Conservation (phyloP, 2,113 vertebrate species). For the Delphinapterus leucas region DNA sequence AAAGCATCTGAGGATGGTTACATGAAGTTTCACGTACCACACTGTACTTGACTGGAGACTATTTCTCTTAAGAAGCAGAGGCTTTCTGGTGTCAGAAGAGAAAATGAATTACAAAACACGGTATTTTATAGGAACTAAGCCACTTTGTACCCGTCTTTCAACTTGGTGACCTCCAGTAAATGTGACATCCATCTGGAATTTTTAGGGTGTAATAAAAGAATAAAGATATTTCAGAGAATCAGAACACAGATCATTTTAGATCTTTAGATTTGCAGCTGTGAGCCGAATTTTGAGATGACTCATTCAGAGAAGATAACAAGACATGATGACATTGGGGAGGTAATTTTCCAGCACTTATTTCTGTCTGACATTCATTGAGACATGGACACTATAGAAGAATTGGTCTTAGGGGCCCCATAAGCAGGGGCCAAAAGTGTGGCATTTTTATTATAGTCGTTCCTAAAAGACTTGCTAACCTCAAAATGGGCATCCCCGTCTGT, state of each 20-base stretch:
- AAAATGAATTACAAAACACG: not conserved
- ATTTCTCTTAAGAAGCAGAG: not conserved
- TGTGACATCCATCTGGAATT: not conserved
- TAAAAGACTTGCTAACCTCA: not conserved
- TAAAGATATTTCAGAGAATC: not conserved
- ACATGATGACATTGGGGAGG: conserved; percentile 29
- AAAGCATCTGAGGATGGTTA: not conserved
- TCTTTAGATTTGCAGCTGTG: not conserved
- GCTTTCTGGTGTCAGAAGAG: not conserved
- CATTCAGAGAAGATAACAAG: not conserved
- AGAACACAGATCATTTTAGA: not conserved
- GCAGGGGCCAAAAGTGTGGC: not conserved
- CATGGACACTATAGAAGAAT: not conserved
- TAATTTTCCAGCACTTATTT: not conserved
- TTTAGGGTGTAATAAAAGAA: not conserved
- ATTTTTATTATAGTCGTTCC: not conserved
- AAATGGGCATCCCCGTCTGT: not conserved
- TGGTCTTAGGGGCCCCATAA: not conserved
- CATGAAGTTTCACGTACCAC: not conserved
- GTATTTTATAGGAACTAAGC: not conserved
- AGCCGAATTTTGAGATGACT: conserved; percentile 36
- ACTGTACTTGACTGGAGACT: not conserved
- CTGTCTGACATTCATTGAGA: not conserved
- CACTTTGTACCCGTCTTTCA: not conserved
- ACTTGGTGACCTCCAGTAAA: not conserved